Evolutionary conservation across 2,113 vertebrate genomes (phyloP), one percentile per base, ranked within the genome.

Genomic region (Lepus timidus): DNA sequence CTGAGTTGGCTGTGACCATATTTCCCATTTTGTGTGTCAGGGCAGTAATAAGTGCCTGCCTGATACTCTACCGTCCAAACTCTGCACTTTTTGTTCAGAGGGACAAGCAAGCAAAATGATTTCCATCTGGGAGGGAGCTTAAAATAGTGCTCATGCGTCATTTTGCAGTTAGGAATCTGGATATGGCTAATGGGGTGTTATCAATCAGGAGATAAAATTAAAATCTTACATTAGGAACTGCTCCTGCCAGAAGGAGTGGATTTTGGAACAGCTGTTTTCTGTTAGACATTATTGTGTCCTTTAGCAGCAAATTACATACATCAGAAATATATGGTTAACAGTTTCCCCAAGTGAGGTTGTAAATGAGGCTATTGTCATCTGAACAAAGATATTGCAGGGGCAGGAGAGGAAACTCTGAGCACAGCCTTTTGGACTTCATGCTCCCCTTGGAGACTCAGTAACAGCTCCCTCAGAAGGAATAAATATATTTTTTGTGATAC

Each of bases 221-320:
- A 97, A 97, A 96, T 92, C 91, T 75, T 95, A 3, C 73, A 9
- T 93, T 92, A 96, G 93, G 36, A 97, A 80, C 68, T 2, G 19
- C 29, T 96, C 61, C 36, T 94, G 70, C 49, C 65, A 85, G 93
- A 67, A 96, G 95, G 92, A 95, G 22, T 76, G 51, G 58, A 78
- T 79, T 96, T 96, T 93, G 1, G 62, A 95, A 88, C 83, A 93
- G 70, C 90, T 96, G 70, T 83, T 98, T 97, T 97, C 83, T 94
- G 1, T 98, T 97, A 96, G 4, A 23, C 25, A 65, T 6, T 95
- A 17, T 55, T 95, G 88, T 97, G 93, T 85, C 95, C 81, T 97
- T 96, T 76, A 97, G 64, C 93, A 97, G 85, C 90, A 97, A 97
- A 97, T 96, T 97, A 90, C 64, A 89, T 14, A 92, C 90, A 97